phyloP scores from a whole-genome alignment of 2,113 vertebrate species.

The Monopterus albus region DNA sequence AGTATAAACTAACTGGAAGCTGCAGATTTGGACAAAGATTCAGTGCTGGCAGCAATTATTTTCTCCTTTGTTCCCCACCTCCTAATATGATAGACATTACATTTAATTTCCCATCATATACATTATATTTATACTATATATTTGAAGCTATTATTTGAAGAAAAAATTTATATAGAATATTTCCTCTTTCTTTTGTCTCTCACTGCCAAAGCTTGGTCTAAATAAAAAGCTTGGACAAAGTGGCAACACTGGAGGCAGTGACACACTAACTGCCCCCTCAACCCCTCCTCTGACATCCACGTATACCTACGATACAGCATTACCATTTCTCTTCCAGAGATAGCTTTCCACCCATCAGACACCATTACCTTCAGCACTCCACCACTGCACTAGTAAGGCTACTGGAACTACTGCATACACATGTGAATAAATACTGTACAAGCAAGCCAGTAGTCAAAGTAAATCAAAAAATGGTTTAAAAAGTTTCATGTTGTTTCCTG shows the following conservation, averaged over 20 bases:
- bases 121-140: too few species aligned
- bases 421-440: too few species aligned
- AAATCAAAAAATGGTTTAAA: too few species aligned
- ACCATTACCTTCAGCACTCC: conserved; percentile 23
- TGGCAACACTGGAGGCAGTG: conserved; percentile 16
- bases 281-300: conserved; percentile 27
- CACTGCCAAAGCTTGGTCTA: background rate
- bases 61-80: too few species aligned
- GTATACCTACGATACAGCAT: conserved; percentile 4
- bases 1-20: too few species aligned
- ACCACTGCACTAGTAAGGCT: background rate
- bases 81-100: too few species aligned
- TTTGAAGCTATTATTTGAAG: too few species aligned
- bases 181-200: background rate
- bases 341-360: conserved; percentile 34
- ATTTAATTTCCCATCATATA: too few species aligned
- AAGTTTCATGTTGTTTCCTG: too few species aligned
- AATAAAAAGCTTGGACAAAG: conserved; percentile 6
- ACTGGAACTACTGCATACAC: background rate
- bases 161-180: background rate
- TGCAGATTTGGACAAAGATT: too few species aligned
- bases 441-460: too few species aligned
- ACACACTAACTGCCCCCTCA: conserved; percentile 1
- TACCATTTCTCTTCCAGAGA: conserved; percentile 12
- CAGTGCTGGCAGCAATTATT: too few species aligned